phyloP scores from a whole-genome alignment of 23 tunicate genomes.

The Phallusia fumigata region DNA sequence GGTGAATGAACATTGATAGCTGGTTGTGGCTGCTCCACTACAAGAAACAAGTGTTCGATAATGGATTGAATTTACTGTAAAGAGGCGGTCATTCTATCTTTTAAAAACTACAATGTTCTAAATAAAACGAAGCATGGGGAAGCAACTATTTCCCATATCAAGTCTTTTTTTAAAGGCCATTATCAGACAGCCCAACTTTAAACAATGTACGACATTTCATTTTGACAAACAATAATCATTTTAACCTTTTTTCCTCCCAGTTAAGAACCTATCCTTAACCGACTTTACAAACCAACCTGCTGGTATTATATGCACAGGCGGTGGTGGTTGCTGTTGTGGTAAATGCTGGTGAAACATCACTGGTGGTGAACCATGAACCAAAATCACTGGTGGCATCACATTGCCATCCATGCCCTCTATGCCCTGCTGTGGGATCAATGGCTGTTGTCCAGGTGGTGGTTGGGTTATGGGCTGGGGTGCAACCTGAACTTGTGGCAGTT shows the following conservation, averaged over 20 bases:
- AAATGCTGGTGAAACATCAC: background rate
- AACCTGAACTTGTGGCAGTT: background rate
- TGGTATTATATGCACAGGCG: background rate
- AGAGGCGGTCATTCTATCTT: too few species aligned
- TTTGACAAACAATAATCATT: too few species aligned
- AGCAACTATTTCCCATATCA: too few species aligned
- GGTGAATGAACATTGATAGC: constrained; percentile 42
- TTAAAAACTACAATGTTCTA: too few species aligned
- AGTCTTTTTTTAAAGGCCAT: too few species aligned
- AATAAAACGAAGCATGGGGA: too few species aligned
- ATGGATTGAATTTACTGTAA: too few species aligned
- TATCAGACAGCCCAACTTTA: too few species aligned
- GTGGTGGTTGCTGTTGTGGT: background rate
- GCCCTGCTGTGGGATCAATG: background rate
- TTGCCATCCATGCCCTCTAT: background rate
- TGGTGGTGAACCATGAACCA: background rate
- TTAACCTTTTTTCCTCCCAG: too few species aligned
- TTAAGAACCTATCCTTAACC: too few species aligned
- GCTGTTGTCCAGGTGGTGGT: background rate
- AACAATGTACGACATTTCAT: too few species aligned
- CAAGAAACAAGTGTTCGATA: too few species aligned
- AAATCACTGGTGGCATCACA: background rate
- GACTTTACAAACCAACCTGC: background rate
- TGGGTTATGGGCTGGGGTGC: background rate
- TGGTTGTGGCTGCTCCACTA: constrained; percentile 24